Conservation (phyloP, 2,113 vertebrate species). For the Nansenia antarctica region DNA sequence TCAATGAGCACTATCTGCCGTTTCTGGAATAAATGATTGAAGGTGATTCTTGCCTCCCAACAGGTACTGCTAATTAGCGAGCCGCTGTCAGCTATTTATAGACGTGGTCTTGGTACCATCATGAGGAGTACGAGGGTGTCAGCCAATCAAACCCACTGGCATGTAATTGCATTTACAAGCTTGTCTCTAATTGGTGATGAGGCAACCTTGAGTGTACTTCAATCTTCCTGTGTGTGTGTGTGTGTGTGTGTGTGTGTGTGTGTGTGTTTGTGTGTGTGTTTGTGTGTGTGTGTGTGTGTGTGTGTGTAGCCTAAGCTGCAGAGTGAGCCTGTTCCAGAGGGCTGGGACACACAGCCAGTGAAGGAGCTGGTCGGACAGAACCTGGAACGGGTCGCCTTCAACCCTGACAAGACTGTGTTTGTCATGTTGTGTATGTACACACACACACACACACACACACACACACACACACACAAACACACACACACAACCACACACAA, state of each 20-base stretch:
- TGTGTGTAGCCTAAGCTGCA: slow-evolving; percentile 77
- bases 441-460: neutral
- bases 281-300: slow-evolving; percentile 5
- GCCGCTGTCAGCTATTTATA: no score
- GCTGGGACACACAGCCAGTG: slow-evolving; percentile 85
- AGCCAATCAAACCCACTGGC: no score
- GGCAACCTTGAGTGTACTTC: neutral
- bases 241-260: slow-evolving; percentile 24
- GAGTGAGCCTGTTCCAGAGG: slow-evolving; percentile 85
- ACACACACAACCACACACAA: neutral
- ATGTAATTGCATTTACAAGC: no score
- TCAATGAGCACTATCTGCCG: no score
- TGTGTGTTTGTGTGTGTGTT: slow-evolving; percentile 9
- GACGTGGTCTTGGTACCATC: no score
- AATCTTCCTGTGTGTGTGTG: slow-evolving; percentile 2
- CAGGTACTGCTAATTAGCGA: no score
- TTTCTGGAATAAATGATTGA: no score
- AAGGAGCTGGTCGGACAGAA: slow-evolving; percentile 89
- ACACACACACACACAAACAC: neutral
- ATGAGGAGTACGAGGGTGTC: neutral
- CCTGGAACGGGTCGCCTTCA: slow-evolving; percentile 84
- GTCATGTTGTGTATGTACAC: slow-evolving; percentile 88
- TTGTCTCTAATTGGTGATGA: no score
- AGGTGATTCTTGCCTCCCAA: no score
- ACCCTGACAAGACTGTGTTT: slow-evolving; percentile 83